Conservation (phyloP, 35 echinoderm and acorn worm genomes). For the Anneissia japonica region DNA sequence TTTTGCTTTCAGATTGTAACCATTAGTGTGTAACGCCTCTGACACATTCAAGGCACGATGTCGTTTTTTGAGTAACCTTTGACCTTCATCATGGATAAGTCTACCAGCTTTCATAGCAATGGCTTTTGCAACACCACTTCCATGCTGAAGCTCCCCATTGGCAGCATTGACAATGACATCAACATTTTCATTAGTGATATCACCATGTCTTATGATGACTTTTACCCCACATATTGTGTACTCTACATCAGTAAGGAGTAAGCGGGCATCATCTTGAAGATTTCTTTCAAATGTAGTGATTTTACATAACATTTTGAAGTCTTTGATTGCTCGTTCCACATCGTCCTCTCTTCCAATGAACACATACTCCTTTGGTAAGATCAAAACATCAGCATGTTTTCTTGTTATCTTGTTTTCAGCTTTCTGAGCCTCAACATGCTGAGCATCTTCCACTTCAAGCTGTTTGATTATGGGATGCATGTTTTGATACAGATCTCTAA, state of each 20-base stretch:
- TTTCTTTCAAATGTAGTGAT: too few relatives aligned
- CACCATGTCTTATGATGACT: neutral
- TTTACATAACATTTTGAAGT: too few relatives aligned
- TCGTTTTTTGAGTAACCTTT: neutral
- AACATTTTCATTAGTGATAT: slow-evolving; percentile 21
- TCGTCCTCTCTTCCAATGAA: too few relatives aligned
- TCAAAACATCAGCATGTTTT: too few relatives aligned
- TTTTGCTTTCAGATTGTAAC: neutral
- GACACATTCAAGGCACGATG: neutral
- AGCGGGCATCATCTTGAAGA: neutral
- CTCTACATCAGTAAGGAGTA: neutral
- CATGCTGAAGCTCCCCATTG: slow-evolving; percentile 5
- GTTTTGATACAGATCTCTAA: too few relatives aligned
- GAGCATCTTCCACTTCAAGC: too few relatives aligned
- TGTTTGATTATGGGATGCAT: too few relatives aligned
- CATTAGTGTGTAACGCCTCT: neutral
- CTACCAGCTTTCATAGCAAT: neutral
- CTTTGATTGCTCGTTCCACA: too few relatives aligned
- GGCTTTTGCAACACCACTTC: slow-evolving; percentile 8
- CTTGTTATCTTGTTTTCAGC: too few relatives aligned
- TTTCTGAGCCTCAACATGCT: too few relatives aligned
- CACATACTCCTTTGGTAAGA: too few relatives aligned
- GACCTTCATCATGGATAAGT: neutral
- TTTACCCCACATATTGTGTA: neutral
- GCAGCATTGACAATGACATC: slow-evolving; percentile 32